Conservation (phyloP, 2,113 vertebrate species). For the Odontesthes bonariensis region DNA sequence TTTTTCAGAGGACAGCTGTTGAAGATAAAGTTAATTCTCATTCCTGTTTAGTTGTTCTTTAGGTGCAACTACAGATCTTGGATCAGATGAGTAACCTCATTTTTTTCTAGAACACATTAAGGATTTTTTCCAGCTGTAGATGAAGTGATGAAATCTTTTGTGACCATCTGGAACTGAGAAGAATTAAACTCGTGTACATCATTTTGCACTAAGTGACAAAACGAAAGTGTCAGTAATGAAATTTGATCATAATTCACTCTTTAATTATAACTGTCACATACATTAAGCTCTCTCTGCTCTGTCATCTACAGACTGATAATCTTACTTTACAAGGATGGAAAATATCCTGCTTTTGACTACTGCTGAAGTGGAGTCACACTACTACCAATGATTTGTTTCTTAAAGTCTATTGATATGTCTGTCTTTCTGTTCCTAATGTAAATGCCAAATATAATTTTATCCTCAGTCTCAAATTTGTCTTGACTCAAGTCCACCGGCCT, state of each 20-base stretch:
- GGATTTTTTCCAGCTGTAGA: constrained; percentile 59
- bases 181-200: constrained; percentile 66
- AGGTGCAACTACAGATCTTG: constrained; percentile 40
- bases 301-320: constrained; percentile 41
- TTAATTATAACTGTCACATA: constrained; percentile 62
- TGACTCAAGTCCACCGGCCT: constrained; percentile 11
- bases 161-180: constrained; percentile 67
- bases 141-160: constrained; percentile 65
- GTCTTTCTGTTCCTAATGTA: constrained; percentile 53
- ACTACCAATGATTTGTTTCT: constrained; percentile 38
- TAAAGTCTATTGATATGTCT: constrained; percentile 43
- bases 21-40: constrained; percentile 37
- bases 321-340: constrained; percentile 30
- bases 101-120: constrained; percentile 60
- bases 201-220: constrained; percentile 61
- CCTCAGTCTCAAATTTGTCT: constrained; percentile 23
- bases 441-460: constrained; percentile 37
- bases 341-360: constrained; percentile 46
- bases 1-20: constrained; percentile 58
- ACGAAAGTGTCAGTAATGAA: constrained; percentile 42
- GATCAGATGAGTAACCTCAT: constrained; percentile 49
- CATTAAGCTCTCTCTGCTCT: constrained; percentile 45
- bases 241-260: constrained; percentile 60
- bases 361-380: constrained; percentile 31
- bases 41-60: constrained; percentile 42